These are phyloP conservation scores for Molossus molossus DNA, from an alignment of 2,797 vertebrate species.

Conservation along the genomic window DNA sequence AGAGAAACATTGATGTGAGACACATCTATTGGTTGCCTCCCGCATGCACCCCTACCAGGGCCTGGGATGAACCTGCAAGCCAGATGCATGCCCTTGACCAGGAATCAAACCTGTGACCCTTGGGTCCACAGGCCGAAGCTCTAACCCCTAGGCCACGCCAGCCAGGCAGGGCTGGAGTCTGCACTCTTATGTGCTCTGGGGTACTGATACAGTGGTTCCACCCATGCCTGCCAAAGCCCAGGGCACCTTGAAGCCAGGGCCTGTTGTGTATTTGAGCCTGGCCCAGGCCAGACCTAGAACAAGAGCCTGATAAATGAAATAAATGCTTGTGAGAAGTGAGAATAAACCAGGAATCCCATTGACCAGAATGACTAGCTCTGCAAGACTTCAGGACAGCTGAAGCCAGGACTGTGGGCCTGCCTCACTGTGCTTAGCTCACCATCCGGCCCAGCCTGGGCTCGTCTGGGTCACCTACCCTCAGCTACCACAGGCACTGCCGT, in stretches of 20 bases:
- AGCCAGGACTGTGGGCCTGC: not conserved
- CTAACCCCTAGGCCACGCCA: too few species aligned
- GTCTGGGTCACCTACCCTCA: conserved; percentile 42
- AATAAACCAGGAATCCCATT: not conserved
- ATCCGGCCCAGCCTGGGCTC: not conserved
- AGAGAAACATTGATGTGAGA: too few species aligned
- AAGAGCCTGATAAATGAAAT: not conserved
- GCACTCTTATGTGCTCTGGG: not conserved
- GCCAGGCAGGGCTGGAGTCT: not conserved
- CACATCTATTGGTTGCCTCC: too few species aligned
- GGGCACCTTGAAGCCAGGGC: not conserved
- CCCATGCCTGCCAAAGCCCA: not conserved
- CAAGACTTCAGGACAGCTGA: not conserved
- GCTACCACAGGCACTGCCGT: conserved; percentile 53
- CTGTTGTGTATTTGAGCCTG: not conserved
- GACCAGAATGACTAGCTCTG: not conserved
- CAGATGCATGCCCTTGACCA: too few species aligned
- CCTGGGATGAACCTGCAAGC: too few species aligned
- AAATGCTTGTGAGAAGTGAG: not conserved
- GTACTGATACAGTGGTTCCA: not conserved
- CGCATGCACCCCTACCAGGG: too few species aligned
- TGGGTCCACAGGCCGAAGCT: too few species aligned
- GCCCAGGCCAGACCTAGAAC: not conserved
- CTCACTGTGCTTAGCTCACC: not conserved
- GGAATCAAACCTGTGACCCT: too few species aligned